Base-by-base conservation (phyloP, 2,113 vertebrate species). In the Zosterops borbonicus region DNA sequence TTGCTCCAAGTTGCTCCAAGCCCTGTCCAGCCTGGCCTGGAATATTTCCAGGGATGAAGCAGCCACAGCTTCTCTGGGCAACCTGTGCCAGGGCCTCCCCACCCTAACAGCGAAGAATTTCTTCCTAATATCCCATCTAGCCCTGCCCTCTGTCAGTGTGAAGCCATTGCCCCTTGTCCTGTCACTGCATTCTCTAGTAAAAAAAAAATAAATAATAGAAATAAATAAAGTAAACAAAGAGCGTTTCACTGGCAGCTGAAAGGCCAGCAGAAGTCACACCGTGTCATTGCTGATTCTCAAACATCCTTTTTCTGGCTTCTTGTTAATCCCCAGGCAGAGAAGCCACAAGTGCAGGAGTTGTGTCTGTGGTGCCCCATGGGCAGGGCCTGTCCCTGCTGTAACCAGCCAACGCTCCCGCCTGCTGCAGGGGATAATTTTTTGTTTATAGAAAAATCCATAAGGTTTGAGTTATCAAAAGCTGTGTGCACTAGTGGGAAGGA, bases 361-460 rank as follows among this genome's bases (percentile, higher is more conserved):
- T 18, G 29, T 18, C 56, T 37, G n/a, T 28, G 21, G 17, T 31
- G n/a, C 27, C 49, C 33, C 27, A 19, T 1, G 23, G 59, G 41
- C 65, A 27, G 60, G 52, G 65, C 9, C 71, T 95, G 96, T 93
- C 97, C 79, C 79, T 52, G 92, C 90, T 87, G 89, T 96, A 94
- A 89, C 95, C 79, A 79, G 96, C 87, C 93, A 97, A 92, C 87
- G 55, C 97, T 92, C 88, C 87, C 73, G 75, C 93, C 96, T 85
- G 62, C 94, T 94, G 93, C 97, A 97, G 98, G 97, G 98, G 97
- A 97, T 98, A 96, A 98, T 97, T 97, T 95, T 98, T 98, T 98
- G 97, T 98, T 98, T 98, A 99, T 98, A 98, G 98, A 98, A 98
- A 99, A 99, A 99, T 99, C 98, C 96, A 99, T 99, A 97, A 39